Conservation (phyloP, 2,888 invertebrate species). For the Aporophyla nigra region DNA sequence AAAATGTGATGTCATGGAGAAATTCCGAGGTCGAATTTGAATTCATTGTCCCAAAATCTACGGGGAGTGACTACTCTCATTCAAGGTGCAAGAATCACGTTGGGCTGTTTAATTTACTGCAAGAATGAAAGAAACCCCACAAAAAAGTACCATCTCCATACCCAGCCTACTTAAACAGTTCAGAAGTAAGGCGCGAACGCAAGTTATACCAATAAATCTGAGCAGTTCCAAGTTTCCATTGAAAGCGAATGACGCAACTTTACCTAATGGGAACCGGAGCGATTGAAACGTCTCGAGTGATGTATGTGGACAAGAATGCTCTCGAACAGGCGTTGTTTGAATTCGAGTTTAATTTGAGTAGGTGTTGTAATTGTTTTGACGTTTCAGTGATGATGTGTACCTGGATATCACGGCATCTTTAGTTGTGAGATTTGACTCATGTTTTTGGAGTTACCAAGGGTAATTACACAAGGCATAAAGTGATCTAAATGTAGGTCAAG, state of each 20-base stretch:
- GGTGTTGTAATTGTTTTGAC: slow-evolving; percentile 46
- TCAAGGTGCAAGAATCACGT: too few species aligned
- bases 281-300: slow-evolving; percentile 73
- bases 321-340: slow-evolving; percentile 32
- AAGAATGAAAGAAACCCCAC: background rate
- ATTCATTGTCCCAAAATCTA: too few species aligned
- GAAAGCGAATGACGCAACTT: slow-evolving; percentile 76
- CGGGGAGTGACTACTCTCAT: too few species aligned
- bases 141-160: slow-evolving; percentile 45
- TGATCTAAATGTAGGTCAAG: background rate
- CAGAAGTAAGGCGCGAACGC: slow-evolving; percentile 67
- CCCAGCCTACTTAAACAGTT: slow-evolving; percentile 34
- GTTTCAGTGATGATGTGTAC: slow-evolving; percentile 13
- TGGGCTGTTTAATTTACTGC: too few species aligned
- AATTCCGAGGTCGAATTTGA: too few species aligned
- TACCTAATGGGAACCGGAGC: slow-evolving; percentile 74
- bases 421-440: background rate
- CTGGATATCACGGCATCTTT: background rate
- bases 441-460: too few species aligned
- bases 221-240: slow-evolving; percentile 77
- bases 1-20: too few species aligned
- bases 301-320: slow-evolving; percentile 62
- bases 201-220: slow-evolving; percentile 77
- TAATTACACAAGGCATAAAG: too few species aligned
- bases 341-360: slow-evolving; percentile 50